Conservation (phyloP, 1,140 invertebrate genomes). For the Maconellicoccus hirsutus region DNA sequence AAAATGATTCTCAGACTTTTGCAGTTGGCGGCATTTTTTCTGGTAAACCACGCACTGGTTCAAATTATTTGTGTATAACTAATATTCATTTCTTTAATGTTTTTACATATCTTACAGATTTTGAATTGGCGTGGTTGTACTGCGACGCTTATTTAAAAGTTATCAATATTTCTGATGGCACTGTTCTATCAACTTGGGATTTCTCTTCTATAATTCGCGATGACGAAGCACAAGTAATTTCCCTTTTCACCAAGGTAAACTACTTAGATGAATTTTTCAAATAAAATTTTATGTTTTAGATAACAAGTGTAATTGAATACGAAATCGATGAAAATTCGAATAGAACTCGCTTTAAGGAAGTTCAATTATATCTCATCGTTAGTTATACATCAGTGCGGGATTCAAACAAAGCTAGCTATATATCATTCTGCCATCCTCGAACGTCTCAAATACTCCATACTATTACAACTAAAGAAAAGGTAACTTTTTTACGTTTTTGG, state of each 20-base stretch:
- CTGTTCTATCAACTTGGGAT: neutral
- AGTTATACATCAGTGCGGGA: neutral
- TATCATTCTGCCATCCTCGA: constrained; percentile 12
- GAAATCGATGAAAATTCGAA: neutral
- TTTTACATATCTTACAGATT: too few species aligned
- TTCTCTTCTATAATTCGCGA: neutral
- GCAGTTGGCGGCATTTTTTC: neutral
- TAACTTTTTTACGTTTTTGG: too few species aligned
- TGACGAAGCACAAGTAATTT: neutral
- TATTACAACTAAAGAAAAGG: constrained; percentile 2
- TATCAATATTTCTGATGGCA: neutral
- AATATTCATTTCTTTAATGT: too few species aligned
- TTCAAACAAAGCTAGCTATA: constrained; percentile 12
- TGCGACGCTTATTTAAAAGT: neutral
- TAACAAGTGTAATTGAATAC: constrained; percentile 1
- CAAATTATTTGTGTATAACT: neutral
- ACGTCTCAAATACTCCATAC: constrained; percentile 7
- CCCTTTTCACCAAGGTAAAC: too few species aligned
- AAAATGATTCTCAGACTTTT: neutral
- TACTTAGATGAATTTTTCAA: too few species aligned
- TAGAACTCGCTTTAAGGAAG: neutral
- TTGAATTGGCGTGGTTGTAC: neutral
- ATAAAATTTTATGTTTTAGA: neutral
- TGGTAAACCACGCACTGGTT: neutral
- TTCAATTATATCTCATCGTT: neutral